Evolutionary conservation across 1,140 invertebrate genomes (phyloP), one percentile per base, ranked within the genome.

Genomic region (Caenorhabditis brenneri): DNA sequence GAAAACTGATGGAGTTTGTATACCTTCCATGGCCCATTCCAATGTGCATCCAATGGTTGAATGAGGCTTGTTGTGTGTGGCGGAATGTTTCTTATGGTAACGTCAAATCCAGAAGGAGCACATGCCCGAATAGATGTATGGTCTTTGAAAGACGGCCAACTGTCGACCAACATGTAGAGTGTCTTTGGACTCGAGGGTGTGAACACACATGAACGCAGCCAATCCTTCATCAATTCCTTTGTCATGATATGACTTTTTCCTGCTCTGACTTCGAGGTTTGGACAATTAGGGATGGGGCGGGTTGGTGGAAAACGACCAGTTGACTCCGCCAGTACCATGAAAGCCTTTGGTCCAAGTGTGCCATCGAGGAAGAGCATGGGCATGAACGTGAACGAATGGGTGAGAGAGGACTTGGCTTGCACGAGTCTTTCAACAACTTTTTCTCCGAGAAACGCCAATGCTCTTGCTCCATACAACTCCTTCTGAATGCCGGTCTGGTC

Each of bases 231-330:
- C 10, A 15, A n/a, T 16, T 31, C 60, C 15, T 39, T 31, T 0
- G 60, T 69, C 60, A 69, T 69, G 2, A 69, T 69, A n/a, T 69
- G 60, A 51, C 48, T 51, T n/a, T 51, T 51, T n/a, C 12, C 48
- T 5, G 48, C 48, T 19, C 48, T 0, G 3, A 51, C 48, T 16
- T 19, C 48, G 12, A 51, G 19, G 19, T 51, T 51, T 12, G 48
- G 48, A 0, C 10, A 12, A 19, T 51, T n/a, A 0, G 58, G n/a
- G n/a, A 65, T 58, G 6, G 69, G 69, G 22, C 46, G 36, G 22
- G 69, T 42, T 27, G 6, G 29, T 19, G 46, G 69, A 24, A 48
- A 78, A 6, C 19, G 9, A 2, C 69, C 69, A 29, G 46, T 48
- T 2, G 46, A 7, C 36, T 78, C 46, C 69, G 69, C 6, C 6